Evolutionary conservation across 64 coral and sea anemone genomes (phyloP).

Genomic region (Dendronephthya gigantea): DNA sequence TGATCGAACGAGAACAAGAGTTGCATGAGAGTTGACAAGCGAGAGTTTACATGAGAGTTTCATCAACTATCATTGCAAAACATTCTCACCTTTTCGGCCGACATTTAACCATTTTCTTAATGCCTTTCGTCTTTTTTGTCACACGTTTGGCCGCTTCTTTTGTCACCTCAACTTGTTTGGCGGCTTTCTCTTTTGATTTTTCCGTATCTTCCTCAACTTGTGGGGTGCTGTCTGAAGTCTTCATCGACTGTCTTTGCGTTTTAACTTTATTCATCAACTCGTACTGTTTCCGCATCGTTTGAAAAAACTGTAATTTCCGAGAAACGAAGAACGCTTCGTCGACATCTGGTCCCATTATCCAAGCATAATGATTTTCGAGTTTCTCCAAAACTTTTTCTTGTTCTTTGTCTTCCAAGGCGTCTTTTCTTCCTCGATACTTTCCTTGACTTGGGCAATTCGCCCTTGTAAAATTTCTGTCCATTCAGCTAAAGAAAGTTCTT

Average conservation of each 20-base stretch:
- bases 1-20: too few species aligned
- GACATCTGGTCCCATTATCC: background rate
- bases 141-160: too few species aligned
- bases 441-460: background rate
- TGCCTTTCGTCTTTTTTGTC: background rate
- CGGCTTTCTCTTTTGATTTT: background rate
- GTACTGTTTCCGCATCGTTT: background rate
- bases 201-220: background rate
- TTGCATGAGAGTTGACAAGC: too few species aligned
- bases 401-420: background rate
- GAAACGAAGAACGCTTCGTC: background rate
- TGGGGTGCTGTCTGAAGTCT: background rate
- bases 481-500: background rate
- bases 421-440: background rate
- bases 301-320: background rate
- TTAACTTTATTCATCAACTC: background rate
- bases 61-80: too few species aligned
- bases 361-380: background rate
- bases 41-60: too few species aligned
- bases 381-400: constrained; percentile 14
- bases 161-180: background rate
- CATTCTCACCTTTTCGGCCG: background rate
- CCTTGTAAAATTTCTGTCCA: background rate
- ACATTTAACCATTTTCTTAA: background rate
- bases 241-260: background rate